Base-by-base conservation (phyloP, 2,888 invertebrate species). In the Cosmia trapezina region DNA sequence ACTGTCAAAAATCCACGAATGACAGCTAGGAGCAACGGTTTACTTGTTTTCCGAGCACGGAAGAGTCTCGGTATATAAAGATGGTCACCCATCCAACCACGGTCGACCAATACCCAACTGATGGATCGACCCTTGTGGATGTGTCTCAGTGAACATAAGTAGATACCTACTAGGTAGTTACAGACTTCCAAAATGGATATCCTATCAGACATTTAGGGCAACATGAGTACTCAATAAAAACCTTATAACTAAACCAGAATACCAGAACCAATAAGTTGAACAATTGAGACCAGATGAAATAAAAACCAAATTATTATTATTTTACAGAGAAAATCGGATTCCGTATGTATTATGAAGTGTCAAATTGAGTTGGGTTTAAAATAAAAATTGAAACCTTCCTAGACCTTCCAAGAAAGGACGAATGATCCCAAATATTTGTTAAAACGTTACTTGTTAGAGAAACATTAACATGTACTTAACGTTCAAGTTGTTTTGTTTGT, bases 401-500 rank as follows among this genome's bases (percentile, higher is more conserved):
- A 51, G n/a, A 62, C 19, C 11, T 64, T 28, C 49, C n/a, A 11
- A 11, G 43, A 67, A 51, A 51, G 7, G 7, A 43, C 7, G 8
- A 7, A 49, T 11, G 2, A n/a, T 43, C 8, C 8, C 22, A 33
- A 49, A 2, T 49, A 11, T 66, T 69, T 66, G 8, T 17, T n/a
- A 69, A 28, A 28, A 17, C 37, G 19, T 59, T 4, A 45, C 28
- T 28, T 61, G 56, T 56, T 67, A 43, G 49, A 67, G 60, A 75
- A 61, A 56, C n/a, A 0, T 56, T 66, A 17, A 28, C 59, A 63
- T 33, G 47, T 33, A n/a, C n/a, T n/a, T n/a, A 47, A 79, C 59
- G 37, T 43, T 53, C 47, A 72, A 70, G 51, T 56, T 61, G 43
- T 63, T 67, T 79, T 79, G 68, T 60, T 79, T 68, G 47, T 70